Conservation (phyloP, 1,140 invertebrate species). For the Manduca sexta region DNA sequence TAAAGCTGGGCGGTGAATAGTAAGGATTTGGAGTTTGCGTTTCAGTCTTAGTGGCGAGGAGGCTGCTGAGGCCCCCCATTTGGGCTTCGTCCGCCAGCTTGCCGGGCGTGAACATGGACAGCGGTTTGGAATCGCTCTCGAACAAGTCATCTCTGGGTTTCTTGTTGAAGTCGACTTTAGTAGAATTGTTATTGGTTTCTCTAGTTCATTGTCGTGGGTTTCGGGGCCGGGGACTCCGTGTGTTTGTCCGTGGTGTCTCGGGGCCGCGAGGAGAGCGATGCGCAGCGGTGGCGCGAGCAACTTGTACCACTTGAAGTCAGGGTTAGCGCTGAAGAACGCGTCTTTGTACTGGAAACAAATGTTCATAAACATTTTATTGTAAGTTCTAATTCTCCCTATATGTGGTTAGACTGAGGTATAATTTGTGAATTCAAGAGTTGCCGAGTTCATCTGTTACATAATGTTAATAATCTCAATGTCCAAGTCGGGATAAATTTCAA, state of each 20-base stretch:
- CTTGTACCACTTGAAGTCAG: slow-evolving; percentile 97
- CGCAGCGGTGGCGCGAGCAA: slow-evolving; percentile 86
- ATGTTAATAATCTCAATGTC: too few species aligned
- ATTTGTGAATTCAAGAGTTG: too few species aligned
- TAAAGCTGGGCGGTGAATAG: slow-evolving; percentile 53
- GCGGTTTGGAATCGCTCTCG: slow-evolving; percentile 39
- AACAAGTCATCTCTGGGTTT: slow-evolving; percentile 46
- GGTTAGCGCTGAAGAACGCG: slow-evolving; percentile 94
- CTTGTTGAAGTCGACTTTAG: slow-evolving; percentile 62
- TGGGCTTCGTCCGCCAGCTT: slow-evolving; percentile 90
- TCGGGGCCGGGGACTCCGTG: slow-evolving; percentile 31
- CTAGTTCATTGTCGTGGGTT: slow-evolving; percentile 34
- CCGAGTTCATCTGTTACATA: too few species aligned
- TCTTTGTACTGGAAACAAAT: slow-evolving; percentile 95
- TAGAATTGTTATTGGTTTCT: slow-evolving; percentile 64
- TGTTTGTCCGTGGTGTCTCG: slow-evolving; percentile 71
- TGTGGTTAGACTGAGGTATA: too few species aligned
- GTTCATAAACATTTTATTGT: too few species aligned
- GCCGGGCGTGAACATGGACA: slow-evolving; percentile 76
- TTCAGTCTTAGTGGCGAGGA: slow-evolving; percentile 67
- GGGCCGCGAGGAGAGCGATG: slow-evolving; percentile 82
- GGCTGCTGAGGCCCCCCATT: slow-evolving; percentile 86
- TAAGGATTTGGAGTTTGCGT: slow-evolving; percentile 56
- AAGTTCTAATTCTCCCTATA: too few species aligned
- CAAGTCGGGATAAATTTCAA: too few species aligned